Conservation (phyloP, 1,140 invertebrate species). For the Drosophila jambulina region DNA sequence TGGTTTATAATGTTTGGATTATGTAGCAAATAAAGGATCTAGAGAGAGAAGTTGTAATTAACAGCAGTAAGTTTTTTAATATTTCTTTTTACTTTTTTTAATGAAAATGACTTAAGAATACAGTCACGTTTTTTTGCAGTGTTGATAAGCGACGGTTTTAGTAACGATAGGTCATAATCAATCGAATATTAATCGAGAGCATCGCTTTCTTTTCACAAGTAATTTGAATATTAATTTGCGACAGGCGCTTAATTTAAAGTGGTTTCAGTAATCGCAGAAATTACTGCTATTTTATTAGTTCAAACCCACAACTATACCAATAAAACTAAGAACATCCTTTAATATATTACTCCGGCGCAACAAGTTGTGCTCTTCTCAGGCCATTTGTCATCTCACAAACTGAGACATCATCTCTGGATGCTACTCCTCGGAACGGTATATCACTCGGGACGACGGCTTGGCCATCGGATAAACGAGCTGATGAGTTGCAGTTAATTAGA, state of each 20-base stretch:
- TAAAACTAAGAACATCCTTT: neutral
- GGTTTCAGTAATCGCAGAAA: neutral
- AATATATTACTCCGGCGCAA: neutral
- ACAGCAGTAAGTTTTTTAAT: neutral
- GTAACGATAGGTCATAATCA: neutral
- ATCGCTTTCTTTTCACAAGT: neutral
- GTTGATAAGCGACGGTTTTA: neutral
- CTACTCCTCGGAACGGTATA: conserved; percentile 29
- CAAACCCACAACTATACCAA: neutral
- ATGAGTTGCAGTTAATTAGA: conserved; percentile 75
- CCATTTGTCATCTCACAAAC: conserved; percentile 59
- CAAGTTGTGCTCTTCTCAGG: neutral
- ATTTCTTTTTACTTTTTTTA: neutral
- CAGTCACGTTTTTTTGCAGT: neutral
- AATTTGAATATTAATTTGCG: too few relatives aligned
- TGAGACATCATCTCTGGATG: conserved; percentile 21
- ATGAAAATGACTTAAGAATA: neutral
- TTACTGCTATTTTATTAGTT: neutral
- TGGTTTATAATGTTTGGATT: neutral
- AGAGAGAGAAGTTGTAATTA: neutral
- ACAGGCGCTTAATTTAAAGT: neutral
- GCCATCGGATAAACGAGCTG: conserved; percentile 63
- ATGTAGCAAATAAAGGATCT: neutral
- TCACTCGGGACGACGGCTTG: conserved; percentile 39
- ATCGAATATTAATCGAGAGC: neutral